Conservation (phyloP, 64 coral and sea anemone species). For the Cladopsammia gracilis region DNA sequence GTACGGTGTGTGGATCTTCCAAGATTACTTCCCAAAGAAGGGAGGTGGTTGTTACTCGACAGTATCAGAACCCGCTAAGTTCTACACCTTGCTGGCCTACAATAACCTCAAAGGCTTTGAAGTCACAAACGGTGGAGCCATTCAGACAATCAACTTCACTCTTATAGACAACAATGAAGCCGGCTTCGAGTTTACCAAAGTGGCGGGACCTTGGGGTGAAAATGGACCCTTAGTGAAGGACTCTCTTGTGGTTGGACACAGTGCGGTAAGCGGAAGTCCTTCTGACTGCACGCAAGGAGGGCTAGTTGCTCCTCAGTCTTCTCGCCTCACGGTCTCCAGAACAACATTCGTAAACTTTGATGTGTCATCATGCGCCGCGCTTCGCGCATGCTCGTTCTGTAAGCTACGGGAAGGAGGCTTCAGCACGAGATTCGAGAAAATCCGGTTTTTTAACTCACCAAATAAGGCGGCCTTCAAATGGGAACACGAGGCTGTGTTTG, state of each 20-base stretch:
- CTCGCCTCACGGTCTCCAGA: slow-evolving; percentile 64
- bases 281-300: slow-evolving; percentile 67
- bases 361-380: slow-evolving; percentile 40
- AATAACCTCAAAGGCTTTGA: slow-evolving; percentile 88
- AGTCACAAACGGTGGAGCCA: slow-evolving; percentile 54
- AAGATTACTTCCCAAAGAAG: slow-evolving; percentile 63
- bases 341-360: slow-evolving; percentile 85
- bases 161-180: slow-evolving; percentile 83
- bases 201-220: slow-evolving; percentile 60
- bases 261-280: slow-evolving; percentile 49
- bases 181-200: slow-evolving; percentile 77
- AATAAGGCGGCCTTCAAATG: slow-evolving; percentile 77
- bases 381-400: slow-evolving; percentile 80
- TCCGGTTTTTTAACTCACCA: slow-evolving; percentile 33
- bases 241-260: slow-evolving; percentile 81
- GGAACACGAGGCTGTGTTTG: slow-evolving; percentile 79
- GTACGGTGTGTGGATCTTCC: slow-evolving; percentile 89
- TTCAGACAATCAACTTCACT: slow-evolving; percentile 65
- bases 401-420: slow-evolving; percentile 58
- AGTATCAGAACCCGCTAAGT: slow-evolving; percentile 61
- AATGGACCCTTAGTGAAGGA: slow-evolving; percentile 65
- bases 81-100: slow-evolving; percentile 74
- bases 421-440: slow-evolving; percentile 65
- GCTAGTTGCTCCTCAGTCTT: slow-evolving; percentile 53
- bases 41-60: slow-evolving; percentile 22